These are phyloP conservation scores for Ceryle rudis DNA, from an alignment of 2,797 vertebrate species.

Conservation along the genomic window DNA sequence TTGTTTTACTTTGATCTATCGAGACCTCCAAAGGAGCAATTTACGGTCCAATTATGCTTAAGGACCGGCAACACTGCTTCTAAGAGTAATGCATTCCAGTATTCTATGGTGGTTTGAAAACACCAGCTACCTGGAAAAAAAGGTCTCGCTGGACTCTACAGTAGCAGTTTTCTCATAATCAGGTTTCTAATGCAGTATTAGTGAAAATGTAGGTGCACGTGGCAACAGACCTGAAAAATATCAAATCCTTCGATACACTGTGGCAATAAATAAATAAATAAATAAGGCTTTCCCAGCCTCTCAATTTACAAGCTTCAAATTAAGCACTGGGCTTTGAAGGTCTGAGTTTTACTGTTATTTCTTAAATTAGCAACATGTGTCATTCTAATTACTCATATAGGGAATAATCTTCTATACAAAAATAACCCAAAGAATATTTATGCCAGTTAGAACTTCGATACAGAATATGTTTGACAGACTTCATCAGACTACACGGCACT, in stretches of 20 bases:
- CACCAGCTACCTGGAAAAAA: background rate
- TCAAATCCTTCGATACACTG: background rate
- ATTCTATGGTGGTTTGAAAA: background rate
- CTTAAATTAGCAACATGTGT: background rate
- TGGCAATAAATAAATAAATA: background rate
- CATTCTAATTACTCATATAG: background rate
- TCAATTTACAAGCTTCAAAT: background rate
- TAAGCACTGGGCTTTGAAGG: background rate
- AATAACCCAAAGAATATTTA: background rate
- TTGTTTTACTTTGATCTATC: background rate
- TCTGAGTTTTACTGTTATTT: background rate
- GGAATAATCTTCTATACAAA: background rate
- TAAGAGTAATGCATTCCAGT: background rate
- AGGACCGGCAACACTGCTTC: background rate
- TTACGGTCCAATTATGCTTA: constrained; percentile 36
- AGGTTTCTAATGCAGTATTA: background rate
- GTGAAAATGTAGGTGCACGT: background rate
- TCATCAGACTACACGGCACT: constrained; percentile 3
- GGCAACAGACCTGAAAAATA: background rate
- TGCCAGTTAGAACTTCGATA: background rate
- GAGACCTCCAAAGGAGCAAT: constrained; percentile 20
- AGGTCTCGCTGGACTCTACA: background rate
- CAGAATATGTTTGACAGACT: background rate
- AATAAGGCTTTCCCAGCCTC: background rate
- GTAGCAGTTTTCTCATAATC: background rate